Percentiles rank a stretch among this genome's conserved stretches.
phyloP scores from a whole-genome alignment of 2,888 invertebrate genomes.

The Acleris sparsana region DNA sequence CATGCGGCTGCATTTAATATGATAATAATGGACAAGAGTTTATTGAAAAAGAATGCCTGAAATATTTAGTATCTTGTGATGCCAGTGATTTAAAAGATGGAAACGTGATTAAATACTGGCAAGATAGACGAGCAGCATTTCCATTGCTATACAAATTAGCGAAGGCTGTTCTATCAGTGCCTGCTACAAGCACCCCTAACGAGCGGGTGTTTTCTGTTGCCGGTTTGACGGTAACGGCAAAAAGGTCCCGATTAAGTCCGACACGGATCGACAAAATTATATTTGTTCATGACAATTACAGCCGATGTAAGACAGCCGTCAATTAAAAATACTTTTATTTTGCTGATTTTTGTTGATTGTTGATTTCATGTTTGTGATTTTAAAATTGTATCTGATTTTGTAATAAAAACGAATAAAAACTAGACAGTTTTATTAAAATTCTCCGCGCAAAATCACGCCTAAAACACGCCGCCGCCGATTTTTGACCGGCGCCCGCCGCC shows the following conservation, averaged over 20 bases:
- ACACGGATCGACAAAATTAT: slow-evolving; percentile 2
- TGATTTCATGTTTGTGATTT: too few relatives aligned
- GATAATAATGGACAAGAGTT: neutral
- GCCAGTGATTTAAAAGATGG: neutral
- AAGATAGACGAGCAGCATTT: neutral
- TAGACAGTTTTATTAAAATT: too few relatives aligned
- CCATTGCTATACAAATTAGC: slow-evolving; percentile 1
- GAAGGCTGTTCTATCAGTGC: neutral
- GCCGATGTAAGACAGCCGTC: neutral
- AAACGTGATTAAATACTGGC: neutral
- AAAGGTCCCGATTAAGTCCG: slow-evolving; percentile 1
- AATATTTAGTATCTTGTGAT: neutral
- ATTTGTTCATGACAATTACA: slow-evolving; percentile 17
- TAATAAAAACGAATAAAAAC: too few relatives aligned
- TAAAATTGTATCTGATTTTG: too few relatives aligned
- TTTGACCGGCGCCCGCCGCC: neutral
- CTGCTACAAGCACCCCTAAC: neutral
- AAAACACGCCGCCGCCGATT: neutral
- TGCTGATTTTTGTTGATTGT: too few relatives aligned
- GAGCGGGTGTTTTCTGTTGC: neutral
- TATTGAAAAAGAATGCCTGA: neutral
- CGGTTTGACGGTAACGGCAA: slow-evolving; percentile 6
- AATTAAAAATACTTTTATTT: neutral
- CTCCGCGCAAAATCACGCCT: too few relatives aligned
- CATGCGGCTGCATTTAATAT: neutral